A percentile compares a stretch with the other conserved stretches of the same genome.
Conservation (phyloP, 2,113 vertebrate species). For the Crotalus horridus region DNA sequence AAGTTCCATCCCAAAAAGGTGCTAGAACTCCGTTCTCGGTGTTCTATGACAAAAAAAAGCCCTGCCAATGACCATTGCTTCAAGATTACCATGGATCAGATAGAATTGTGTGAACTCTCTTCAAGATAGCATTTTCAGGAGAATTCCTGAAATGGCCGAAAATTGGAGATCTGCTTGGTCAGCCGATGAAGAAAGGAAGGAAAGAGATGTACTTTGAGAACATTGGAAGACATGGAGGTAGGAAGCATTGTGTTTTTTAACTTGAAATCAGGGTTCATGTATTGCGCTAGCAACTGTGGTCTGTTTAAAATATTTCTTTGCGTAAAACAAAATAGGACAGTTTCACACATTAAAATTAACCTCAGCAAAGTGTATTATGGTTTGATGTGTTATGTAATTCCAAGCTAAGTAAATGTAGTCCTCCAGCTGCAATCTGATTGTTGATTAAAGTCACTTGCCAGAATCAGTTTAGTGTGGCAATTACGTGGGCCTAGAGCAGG, state of each 20-base stretch:
- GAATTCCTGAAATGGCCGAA: neutral
- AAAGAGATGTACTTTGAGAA: neutral
- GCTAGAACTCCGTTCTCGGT: no score
- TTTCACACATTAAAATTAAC: neutral
- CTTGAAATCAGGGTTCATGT: neutral
- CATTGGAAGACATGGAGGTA: neutral
- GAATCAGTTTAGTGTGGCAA: neutral
- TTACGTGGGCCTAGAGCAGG: neutral
- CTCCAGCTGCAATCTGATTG: neutral
- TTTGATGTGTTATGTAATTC: neutral
- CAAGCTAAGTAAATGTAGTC: neutral
- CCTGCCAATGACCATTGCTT: neutral
- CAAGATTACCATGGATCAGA: neutral
- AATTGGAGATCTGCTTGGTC: neutral
- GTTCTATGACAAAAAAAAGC: no score
- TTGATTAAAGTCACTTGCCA: neutral
- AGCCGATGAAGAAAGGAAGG: neutral
- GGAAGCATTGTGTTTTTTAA: neutral
- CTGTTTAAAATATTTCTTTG: neutral
- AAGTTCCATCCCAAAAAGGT: no score
- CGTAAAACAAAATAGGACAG: neutral
- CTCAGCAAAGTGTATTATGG: neutral
- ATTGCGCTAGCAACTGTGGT: neutral
- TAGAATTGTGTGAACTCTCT: neutral
- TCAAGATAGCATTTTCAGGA: neutral